Conservation (phyloP, 2,797 vertebrate genomes). For the Lutjanus campechanus region DNA sequence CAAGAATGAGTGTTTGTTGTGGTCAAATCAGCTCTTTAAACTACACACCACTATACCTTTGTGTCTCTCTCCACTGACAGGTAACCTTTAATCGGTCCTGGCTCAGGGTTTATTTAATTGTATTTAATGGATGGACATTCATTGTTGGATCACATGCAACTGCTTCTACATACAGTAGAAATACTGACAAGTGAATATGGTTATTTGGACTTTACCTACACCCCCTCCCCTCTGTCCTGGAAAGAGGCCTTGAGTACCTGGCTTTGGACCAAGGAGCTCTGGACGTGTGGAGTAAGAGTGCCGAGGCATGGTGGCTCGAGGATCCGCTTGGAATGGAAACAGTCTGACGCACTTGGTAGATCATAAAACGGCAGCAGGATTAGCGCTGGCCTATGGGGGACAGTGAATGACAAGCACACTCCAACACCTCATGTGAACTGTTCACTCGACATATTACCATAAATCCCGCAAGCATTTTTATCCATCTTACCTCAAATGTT, state of each 20-base stretch:
- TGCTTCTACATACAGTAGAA: slow-evolving; percentile 3
- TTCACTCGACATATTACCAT: slow-evolving; percentile 9
- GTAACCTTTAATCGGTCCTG: slow-evolving; percentile 11
- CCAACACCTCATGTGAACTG: slow-evolving; percentile 36
- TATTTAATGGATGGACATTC: slow-evolving; percentile 8
- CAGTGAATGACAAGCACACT: slow-evolving; percentile 55
- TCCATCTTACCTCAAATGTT: not conserved
- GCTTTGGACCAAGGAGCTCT: slow-evolving; percentile 41
- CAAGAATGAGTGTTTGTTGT: not conserved
- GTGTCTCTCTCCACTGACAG: not conserved
- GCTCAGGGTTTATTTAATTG: slow-evolving; percentile 9
- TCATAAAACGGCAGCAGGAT: slow-evolving; percentile 73
- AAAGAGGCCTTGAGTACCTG: slow-evolving; percentile 27
- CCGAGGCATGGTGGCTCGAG: slow-evolving; percentile 49
- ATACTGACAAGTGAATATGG: slow-evolving; percentile 18
- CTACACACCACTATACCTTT: not conserved
- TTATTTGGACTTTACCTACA: slow-evolving; percentile 23
- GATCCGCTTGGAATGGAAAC: slow-evolving; percentile 70
- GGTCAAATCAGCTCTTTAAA: not conserved
- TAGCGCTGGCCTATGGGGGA: slow-evolving; percentile 52
- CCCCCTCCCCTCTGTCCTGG: slow-evolving; percentile 18
- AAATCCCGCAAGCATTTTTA: slow-evolving; percentile 22
- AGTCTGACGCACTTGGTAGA: slow-evolving; percentile 76
- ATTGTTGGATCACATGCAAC: not conserved
- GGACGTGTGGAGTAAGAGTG: slow-evolving; percentile 46